Evolutionary conservation across 2,888 invertebrate genomes (phyloP).

Genomic region (Aphodius sticticus): DNA sequence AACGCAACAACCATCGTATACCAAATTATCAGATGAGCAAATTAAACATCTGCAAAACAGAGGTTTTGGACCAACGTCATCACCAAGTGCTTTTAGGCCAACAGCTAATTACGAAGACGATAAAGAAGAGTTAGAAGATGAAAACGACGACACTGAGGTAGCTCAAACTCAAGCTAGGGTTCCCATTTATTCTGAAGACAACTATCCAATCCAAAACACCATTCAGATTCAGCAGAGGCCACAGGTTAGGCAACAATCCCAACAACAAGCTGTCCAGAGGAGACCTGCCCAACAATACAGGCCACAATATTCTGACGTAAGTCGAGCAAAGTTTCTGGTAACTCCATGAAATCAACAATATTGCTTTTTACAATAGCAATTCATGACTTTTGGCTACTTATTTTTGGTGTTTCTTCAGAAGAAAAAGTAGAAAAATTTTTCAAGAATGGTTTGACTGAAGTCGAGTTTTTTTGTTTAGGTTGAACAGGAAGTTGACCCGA

Average conservation of each 20-base stretch:
- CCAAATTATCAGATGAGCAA: conserved; percentile 41
- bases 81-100: conserved; percentile 38
- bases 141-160: conserved; percentile 38
- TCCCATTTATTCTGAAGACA: conserved; percentile 45
- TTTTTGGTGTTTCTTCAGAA: not conserved
- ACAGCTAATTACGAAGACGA: conserved; percentile 38
- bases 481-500: conserved; percentile 33
- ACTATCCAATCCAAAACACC: conserved; percentile 47
- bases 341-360: too few relatives aligned
- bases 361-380: too few relatives aligned
- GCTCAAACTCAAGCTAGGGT: conserved; percentile 44
- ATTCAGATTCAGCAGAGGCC: conserved; percentile 48
- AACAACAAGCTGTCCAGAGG: conserved; percentile 34
- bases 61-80: conserved; percentile 46
- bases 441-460: not conserved
- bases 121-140: conserved; percentile 39
- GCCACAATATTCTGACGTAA: conserved; percentile 35
- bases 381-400: not conserved
- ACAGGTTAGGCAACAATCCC: conserved; percentile 38
- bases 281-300: conserved; percentile 32
- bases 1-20: conserved; percentile 38
- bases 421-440: not conserved
- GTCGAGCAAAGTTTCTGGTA: too few relatives aligned
- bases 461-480: conserved; percentile 51
- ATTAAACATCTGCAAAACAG: conserved; percentile 42